phyloP scores from a whole-genome alignment of 2,888 invertebrate species.

The Yponomeuta sedellus region DNA sequence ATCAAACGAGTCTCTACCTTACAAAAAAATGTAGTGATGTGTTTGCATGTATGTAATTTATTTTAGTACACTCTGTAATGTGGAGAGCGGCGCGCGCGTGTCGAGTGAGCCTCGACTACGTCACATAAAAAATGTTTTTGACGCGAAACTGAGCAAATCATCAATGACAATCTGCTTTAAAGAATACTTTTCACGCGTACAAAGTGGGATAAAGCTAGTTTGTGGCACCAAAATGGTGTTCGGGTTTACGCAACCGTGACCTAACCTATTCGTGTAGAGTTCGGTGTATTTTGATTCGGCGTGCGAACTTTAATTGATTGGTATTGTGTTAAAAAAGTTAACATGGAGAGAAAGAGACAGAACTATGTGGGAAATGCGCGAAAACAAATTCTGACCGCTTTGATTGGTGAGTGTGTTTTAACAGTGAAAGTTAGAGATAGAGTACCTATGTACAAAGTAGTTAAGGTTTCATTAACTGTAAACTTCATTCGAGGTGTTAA shows the following conservation, averaged over 20 bases:
- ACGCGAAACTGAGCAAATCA: neutral
- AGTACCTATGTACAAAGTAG: neutral
- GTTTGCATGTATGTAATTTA: neutral
- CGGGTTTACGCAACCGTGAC: conserved; percentile 8
- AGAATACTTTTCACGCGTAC: neutral
- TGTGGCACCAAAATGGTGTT: neutral
- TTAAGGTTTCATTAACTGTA: too few species aligned
- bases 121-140: neutral
- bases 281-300: neutral
- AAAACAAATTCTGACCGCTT: conserved; percentile 48
- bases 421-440: conserved; percentile 14
- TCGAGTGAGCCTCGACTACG: neutral
- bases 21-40: too few species aligned
- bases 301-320: neutral
- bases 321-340: conserved; percentile 16
- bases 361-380: conserved; percentile 36
- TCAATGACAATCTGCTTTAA: neutral
- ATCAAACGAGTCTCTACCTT: too few species aligned
- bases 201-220: neutral
- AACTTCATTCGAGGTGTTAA: too few species aligned
- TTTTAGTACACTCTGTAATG: neutral
- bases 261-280: conserved; percentile 7
- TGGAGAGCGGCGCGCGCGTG: neutral
- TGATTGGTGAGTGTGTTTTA: conserved; percentile 40
- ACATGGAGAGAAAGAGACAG: conserved; percentile 21